phyloP scores from a whole-genome alignment of 2,113 vertebrate genomes.

The Eudorcas thomsonii region DNA sequence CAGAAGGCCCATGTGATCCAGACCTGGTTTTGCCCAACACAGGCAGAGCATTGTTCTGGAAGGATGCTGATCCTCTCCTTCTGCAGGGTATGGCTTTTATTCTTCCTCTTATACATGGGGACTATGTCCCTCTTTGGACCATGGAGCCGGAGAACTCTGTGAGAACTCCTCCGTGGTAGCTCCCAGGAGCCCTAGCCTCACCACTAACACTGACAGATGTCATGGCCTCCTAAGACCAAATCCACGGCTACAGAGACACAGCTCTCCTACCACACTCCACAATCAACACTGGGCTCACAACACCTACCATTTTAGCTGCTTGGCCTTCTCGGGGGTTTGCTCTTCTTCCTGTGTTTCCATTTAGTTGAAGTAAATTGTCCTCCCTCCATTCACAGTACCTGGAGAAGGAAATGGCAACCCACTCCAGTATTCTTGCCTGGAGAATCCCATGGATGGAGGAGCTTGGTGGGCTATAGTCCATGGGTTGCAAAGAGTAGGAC shows the following conservation, averaged over 20 bases:
- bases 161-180: fast-evolving
- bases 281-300: background rate
- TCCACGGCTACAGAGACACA: background rate
- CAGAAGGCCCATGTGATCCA: background rate
- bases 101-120: background rate
- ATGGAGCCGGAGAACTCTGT: fast-evolving
- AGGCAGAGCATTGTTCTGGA: background rate
- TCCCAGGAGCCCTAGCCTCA: fast-evolving
- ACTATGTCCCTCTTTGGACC: no score
- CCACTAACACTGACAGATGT: background rate
- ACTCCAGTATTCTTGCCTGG: no score
- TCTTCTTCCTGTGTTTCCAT: background rate
- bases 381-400: background rate
- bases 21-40: background rate
- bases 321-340: fast-evolving
- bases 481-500: no score
- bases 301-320: background rate
- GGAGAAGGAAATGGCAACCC: no score
- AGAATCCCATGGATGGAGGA: no score
- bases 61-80: background rate
- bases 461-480: no score
- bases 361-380: background rate
- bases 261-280: background rate
- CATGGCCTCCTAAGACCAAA: background rate
- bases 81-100: no score